These are phyloP conservation scores for Grammomys surdaster DNA, from an alignment of 2,113 vertebrate genomes.

Conservation along the genomic window DNA sequence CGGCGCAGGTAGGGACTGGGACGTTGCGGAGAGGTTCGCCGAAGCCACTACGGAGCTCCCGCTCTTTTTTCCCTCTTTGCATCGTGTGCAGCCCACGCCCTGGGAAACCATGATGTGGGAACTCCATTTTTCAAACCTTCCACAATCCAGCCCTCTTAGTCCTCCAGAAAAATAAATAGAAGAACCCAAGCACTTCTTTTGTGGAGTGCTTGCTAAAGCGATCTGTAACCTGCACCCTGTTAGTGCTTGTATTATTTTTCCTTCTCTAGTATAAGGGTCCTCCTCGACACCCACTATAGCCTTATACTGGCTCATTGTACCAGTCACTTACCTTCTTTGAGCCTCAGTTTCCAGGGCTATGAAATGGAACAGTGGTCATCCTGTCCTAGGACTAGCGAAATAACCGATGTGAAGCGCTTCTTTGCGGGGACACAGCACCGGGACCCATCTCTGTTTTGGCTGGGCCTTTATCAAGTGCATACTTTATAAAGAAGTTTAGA, in stretches of 20 bases:
- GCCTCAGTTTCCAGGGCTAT: slow-evolving; percentile 29
- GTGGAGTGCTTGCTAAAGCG: neutral
- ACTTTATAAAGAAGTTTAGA: slow-evolving; percentile 6
- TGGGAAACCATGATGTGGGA: neutral
- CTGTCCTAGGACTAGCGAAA: neutral
- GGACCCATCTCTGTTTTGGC: neutral
- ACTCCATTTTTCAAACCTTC: neutral
- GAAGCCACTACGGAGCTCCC: neutral
- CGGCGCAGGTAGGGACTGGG: neutral
- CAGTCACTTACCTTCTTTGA: neutral
- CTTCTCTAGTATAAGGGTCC: neutral
- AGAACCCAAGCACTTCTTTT: neutral
- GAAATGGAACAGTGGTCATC: neutral
- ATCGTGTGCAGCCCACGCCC: neutral
- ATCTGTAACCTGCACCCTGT: neutral
- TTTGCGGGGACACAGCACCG: neutral
- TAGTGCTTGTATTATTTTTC: neutral
- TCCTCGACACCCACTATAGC: neutral
- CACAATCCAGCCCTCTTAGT: neutral
- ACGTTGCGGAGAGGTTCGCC: neutral
- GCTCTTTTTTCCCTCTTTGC: neutral
- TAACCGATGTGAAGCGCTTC: neutral
- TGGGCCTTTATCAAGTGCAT: neutral
- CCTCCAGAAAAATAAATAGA: neutral
- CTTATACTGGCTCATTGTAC: neutral